Evolutionary conservation across 2,113 vertebrate species (phyloP).

Genomic region (Calidris pygmaea): DNA sequence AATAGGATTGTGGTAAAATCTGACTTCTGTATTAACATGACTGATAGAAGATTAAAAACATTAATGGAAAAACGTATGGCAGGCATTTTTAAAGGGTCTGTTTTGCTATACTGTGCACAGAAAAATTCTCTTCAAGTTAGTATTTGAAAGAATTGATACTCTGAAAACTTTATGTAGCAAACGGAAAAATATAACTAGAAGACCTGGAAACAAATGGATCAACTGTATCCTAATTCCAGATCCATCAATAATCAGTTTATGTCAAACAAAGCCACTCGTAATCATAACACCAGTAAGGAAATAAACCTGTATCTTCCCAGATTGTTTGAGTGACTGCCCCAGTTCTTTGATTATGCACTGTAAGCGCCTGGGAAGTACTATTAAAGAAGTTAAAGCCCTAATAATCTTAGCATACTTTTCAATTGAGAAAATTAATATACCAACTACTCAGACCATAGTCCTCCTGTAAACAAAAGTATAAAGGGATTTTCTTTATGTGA

Average conservation of each 20-base stretch:
- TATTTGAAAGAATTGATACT: not conserved
- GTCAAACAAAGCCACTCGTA: not conserved
- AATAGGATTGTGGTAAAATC: conserved; percentile 12
- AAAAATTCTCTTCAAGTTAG: not conserved
- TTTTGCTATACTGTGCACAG: not conserved
- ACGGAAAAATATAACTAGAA: not conserved
- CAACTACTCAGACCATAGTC: not conserved
- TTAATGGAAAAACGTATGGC: not conserved
- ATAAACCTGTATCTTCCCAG: not conserved
- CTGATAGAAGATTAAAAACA: conserved; percentile 39
- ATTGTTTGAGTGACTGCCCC: not conserved
- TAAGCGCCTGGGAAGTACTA: not conserved
- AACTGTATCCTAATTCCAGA: not conserved
- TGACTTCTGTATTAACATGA: conserved; percentile 15
- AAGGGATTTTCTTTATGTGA: conserved; percentile 19
- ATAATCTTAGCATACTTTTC: conserved; percentile 4
- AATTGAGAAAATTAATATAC: not conserved
- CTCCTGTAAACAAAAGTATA: conserved; percentile 3
- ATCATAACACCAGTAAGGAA: not conserved
- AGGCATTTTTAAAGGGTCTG: not conserved
- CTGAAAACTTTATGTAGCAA: not conserved
- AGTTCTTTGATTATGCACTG: not conserved
- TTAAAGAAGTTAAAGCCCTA: not conserved
- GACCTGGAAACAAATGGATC: not conserved
- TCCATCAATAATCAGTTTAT: not conserved